Evolutionary conservation across 92 coral and sea anemone species (phyloP).

Genomic region (Parazoanthus atlanticus): DNA sequence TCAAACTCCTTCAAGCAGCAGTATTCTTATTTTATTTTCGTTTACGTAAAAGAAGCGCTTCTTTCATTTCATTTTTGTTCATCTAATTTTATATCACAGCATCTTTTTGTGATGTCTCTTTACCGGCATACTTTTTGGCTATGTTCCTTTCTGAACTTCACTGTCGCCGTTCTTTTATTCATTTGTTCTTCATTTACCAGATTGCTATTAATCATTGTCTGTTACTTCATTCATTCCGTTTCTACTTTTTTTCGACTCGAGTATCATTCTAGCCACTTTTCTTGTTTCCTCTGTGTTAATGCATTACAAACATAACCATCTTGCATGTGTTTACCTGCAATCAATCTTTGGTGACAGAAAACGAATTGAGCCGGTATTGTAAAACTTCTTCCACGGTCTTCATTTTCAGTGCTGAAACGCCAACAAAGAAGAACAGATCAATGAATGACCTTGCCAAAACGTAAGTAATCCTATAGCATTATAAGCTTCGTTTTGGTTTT

Average conservation of each 20-base stretch:
- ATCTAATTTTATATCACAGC: too few relatives aligned
- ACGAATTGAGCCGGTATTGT: neutral
- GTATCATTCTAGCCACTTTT: neutral
- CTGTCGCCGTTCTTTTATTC: neutral
- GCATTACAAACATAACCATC: neutral
- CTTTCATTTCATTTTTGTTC: too few relatives aligned
- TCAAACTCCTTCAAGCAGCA: too few relatives aligned
- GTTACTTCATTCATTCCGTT: neutral
- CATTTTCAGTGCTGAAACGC: conserved; percentile 42
- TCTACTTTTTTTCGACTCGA: too few relatives aligned
- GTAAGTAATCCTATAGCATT: conserved; percentile 47
- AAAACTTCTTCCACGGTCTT: neutral
- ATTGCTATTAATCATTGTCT: neutral
- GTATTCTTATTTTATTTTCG: too few relatives aligned
- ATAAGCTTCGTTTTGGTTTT: neutral
- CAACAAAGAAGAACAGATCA: conserved; percentile 60
- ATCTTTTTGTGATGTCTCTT: too few relatives aligned
- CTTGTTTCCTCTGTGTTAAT: neutral
- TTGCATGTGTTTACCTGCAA: neutral
- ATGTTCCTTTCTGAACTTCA: too few relatives aligned
- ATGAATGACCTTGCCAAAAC: conserved; percentile 75
- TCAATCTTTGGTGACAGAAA: neutral
- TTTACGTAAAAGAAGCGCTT: too few relatives aligned
- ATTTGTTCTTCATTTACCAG: neutral
- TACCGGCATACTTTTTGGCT: too few relatives aligned